Base-by-base conservation (phyloP, 2,888 invertebrate species). In the Scaeva pyrastri region DNA sequence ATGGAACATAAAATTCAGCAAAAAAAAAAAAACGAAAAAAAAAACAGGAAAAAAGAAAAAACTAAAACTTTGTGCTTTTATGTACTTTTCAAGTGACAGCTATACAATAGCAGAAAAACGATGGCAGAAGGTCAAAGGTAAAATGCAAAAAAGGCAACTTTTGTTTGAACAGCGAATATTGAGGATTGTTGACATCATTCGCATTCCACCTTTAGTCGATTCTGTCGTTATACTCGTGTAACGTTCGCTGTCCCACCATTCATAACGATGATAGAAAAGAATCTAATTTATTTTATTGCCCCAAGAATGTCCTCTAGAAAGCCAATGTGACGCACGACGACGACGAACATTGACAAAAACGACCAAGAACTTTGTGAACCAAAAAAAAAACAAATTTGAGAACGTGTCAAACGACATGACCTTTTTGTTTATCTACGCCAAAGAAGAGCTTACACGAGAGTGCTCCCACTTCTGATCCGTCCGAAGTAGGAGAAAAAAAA, bases 281-380 rank as follows among this genome's bases (percentile, higher is more conserved):
- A 86, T 81, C 77, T 77, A 86, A 86, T 86, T 81, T 81, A 86
- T 86, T 86, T 86, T 86, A 86, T 86, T 41, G 52, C 48, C 26
- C n/a, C 4, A 19, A 68, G 52, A 75, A 48, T 48, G 36, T 43
- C 76, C 71, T n/a, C 11, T 39, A 45, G 31, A 19, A 45, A 3
- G 41, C 10, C 58, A 16, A 23, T 5, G 50, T 16, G 43, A 21
- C 8, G 19, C 4, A 19, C 0, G 12, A 50, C 12, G 21, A n/a
- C 19, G 2, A 10, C 10, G 31, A 5, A 31, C 31, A 8, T 5
- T 4, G 31, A 31, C 31, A 31, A 31, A 31, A 36, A 68, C 58
- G 60, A 70, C 43, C 21, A 60, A 41, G 50, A 77, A 74, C 58
- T 80, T 76, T 48, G 68, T 72, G 71, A 55, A 60, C 5, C 2